Percentiles rank a stretch among this genome's conserved stretches.
phyloP scores from a whole-genome alignment of 2,797 vertebrate species.

The Thamnophis elegans region DNA sequence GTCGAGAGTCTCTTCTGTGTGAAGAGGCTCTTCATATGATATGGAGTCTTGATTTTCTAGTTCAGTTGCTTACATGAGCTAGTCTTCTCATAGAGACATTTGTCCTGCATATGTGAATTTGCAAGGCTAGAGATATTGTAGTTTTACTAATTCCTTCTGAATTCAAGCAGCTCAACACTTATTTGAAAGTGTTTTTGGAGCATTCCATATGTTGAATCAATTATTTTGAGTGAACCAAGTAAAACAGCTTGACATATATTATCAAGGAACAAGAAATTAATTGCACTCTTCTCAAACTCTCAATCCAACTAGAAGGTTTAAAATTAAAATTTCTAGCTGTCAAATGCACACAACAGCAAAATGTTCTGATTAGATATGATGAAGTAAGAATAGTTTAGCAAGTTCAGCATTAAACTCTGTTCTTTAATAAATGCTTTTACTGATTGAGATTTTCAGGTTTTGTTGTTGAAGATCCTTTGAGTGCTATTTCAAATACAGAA shows the following conservation, averaged over 20 bases:
- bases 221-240: not conserved
- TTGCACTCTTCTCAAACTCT: not conserved
- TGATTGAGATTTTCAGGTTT: not conserved
- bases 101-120: not conserved
- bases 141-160: not conserved
- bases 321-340: not conserved
- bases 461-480: not conserved
- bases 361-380: not conserved
- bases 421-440: not conserved
- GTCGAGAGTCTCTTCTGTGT: not conserved
- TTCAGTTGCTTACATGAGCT: not conserved
- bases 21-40: no score
- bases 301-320: not conserved
- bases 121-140: not conserved
- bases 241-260: not conserved
- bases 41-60: not conserved
- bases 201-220: not conserved
- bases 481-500: not conserved
- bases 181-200: not conserved
- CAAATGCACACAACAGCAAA: not conserved
- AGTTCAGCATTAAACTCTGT: not conserved
- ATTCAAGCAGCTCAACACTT: not conserved
- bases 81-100: not conserved
- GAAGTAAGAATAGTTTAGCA: not conserved
- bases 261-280: not conserved